Base-by-base conservation (phyloP, 92 coral and sea anemone species). In the Porites rus region DNA sequence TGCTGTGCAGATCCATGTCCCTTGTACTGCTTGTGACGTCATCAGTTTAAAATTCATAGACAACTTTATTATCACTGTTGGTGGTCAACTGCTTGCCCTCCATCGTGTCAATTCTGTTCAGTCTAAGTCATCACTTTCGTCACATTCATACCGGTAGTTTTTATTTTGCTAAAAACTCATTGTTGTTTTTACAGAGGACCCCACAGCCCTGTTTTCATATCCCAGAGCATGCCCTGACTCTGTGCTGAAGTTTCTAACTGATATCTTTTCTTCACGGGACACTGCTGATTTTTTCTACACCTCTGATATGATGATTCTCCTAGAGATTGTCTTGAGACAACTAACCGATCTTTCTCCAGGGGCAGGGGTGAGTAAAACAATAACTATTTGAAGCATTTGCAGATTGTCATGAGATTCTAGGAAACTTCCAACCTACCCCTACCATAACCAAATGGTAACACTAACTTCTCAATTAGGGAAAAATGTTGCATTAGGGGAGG, bases 281-380 rank as follows among this genome's bases (percentile, higher is more conserved):
- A 97, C 99, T 4, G 86, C 99, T n/a, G 98, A 87, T 59, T 83
- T 97, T 72, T 97, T 97, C 80, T 97, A 93, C 72, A 90, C 95
- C 12, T 86, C 94, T 8, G 99, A 97, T 73, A 92, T 97, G 94
- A 93, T 86, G 94, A 95, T 97, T 11, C 88, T 97, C 8, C 87
- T 95, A 56, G 99, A 97, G 77, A 97, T 97, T 86, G 88, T 95
- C 56, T 69, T 93, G 66, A 90, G 99, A 43, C 97, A 95, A 77
- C 59, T 95, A 50, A 62, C 95, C 8, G 98, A 97, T 67, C 91
- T 97, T 3, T 88, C 94, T 8, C 96, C 99, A 7, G 98, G 98
- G 50, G 89, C 93, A 51, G 83, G 82, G 92, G 99, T 96, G 63
- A 76, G 91, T 70, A 46, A 51, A 12, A 14, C 3, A 11, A 13